Conservation (phyloP, 2,113 vertebrate species). For the Amazona vittata region DNA sequence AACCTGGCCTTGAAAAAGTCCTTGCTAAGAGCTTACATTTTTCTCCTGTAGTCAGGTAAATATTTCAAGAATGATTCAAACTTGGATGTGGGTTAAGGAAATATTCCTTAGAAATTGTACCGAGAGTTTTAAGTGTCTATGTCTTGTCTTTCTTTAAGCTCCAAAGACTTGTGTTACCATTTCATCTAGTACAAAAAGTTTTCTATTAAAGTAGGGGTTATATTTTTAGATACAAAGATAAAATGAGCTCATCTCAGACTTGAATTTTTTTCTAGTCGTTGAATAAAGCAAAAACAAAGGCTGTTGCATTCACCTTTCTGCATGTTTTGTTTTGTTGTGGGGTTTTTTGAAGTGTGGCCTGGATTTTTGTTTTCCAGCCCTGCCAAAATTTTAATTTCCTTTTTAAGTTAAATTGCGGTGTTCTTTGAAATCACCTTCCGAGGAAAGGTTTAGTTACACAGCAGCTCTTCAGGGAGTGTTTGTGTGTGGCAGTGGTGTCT, state of each 20-base stretch:
- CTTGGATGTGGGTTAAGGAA: constrained; percentile 3
- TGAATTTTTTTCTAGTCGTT: not conserved
- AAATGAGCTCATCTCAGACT: not conserved
- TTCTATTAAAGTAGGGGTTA: not conserved
- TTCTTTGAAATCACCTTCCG: constrained; percentile 18
- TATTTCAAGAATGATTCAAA: not conserved
- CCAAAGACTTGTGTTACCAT: not conserved
- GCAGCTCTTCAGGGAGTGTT: not conserved
- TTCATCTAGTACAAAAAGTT: not conserved
- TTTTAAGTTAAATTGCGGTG: not conserved
- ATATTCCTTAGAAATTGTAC: not conserved
- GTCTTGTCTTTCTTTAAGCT: not conserved
- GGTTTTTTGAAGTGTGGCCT: constrained; percentile 43
- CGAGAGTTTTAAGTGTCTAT: not conserved
- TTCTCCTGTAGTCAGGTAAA: not conserved
- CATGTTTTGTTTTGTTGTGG: constrained; percentile 33
- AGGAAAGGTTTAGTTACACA: not conserved
- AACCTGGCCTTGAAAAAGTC: too few species aligned
- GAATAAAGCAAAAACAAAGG: constrained; percentile 49
- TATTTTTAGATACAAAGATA: constrained; percentile 49
- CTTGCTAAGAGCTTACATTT: not conserved
- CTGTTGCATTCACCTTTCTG: constrained; percentile 16
- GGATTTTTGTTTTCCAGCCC: constrained; percentile 26
- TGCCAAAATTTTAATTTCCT: constrained; percentile 34
- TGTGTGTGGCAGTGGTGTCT: not conserved